Conservation (phyloP, 1,140 invertebrate genomes). For the Drosophila serrata region DNA sequence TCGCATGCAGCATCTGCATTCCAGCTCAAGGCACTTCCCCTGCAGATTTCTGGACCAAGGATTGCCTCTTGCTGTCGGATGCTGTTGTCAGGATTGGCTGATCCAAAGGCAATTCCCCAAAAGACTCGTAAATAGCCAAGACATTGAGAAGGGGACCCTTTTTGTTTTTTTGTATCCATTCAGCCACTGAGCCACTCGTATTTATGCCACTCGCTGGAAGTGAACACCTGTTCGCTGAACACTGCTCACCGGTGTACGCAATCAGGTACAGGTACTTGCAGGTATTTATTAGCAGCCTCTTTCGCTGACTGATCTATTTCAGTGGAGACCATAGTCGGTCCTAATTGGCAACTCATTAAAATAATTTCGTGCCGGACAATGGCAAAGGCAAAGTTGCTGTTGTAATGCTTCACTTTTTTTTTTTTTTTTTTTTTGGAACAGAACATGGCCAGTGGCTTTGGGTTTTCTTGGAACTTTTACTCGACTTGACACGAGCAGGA, state of each 20-base stretch:
- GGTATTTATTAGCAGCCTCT: slow-evolving; percentile 66
- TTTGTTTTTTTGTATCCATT: no score
- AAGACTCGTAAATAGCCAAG: slow-evolving; percentile 50
- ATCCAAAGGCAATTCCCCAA: slow-evolving; percentile 39
- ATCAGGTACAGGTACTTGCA: slow-evolving; percentile 34
- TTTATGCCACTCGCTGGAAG: slow-evolving; percentile 59
- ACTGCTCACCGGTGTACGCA: slow-evolving; percentile 54
- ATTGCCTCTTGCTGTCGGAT: slow-evolving; percentile 34
- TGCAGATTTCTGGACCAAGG: slow-evolving; percentile 10
- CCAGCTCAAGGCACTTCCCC: slow-evolving; percentile 19
- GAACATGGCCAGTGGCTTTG: slow-evolving; percentile 58
- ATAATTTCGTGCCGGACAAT: slow-evolving; percentile 74
- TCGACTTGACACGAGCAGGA: slow-evolving; percentile 67
- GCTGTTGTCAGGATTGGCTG: slow-evolving; percentile 35
- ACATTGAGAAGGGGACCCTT: slow-evolving; percentile 18
- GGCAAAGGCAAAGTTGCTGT: slow-evolving; percentile 23
- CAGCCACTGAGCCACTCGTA: slow-evolving; percentile 33
- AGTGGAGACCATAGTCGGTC: slow-evolving; percentile 11
- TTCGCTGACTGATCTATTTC: slow-evolving; percentile 65
- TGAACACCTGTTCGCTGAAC: slow-evolving; percentile 66
- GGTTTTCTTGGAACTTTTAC: slow-evolving; percentile 74
- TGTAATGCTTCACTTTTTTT: slow-evolving; percentile 10
- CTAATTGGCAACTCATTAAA: slow-evolving; percentile 81
- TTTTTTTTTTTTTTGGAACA: slow-evolving; percentile 63
- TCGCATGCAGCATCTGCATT: slow-evolving; percentile 45